Conservation (phyloP, 2,797 vertebrate genomes). For the Falco peregrinus region DNA sequence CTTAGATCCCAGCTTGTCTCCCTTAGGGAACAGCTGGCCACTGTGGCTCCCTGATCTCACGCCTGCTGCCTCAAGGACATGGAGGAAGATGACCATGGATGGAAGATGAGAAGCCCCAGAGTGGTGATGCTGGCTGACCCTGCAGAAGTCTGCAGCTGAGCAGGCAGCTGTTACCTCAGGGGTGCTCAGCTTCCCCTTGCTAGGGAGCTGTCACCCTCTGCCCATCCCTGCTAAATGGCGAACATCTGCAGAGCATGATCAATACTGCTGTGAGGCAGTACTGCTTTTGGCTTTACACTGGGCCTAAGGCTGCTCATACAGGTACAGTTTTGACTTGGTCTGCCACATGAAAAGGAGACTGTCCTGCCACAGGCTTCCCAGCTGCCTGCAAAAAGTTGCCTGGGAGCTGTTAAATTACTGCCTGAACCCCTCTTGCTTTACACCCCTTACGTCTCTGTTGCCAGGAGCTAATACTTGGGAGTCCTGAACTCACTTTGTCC, state of each 20-base stretch:
- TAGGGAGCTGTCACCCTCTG: neutral
- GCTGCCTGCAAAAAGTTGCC: neutral
- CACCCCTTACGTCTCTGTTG: neutral
- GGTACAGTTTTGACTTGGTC: neutral
- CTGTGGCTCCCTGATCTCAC: neutral
- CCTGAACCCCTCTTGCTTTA: neutral
- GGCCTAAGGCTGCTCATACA: accelerated
- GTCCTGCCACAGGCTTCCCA: neutral
- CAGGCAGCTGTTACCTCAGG: neutral
- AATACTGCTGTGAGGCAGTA: neutral
- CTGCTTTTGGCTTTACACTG: neutral
- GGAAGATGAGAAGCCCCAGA: neutral
- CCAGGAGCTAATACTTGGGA: neutral
- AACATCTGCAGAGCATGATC: neutral
- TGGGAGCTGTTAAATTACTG: neutral
- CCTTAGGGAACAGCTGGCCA: neutral
- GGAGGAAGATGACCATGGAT: neutral
- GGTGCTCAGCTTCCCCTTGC: neutral
- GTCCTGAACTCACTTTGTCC: neutral
- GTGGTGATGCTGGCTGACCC: neutral
- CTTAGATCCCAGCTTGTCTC: neutral
- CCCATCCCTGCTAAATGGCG: accelerated
- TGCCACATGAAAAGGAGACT: neutral
- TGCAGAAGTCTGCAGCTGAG: neutral
- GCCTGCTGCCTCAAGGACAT: neutral